Percentiles rank a stretch among this genome's conserved stretches.
These are phyloP conservation scores for Germaria angustata DNA, from an alignment of 2,888 invertebrate species.

Conservation along the genomic window DNA sequence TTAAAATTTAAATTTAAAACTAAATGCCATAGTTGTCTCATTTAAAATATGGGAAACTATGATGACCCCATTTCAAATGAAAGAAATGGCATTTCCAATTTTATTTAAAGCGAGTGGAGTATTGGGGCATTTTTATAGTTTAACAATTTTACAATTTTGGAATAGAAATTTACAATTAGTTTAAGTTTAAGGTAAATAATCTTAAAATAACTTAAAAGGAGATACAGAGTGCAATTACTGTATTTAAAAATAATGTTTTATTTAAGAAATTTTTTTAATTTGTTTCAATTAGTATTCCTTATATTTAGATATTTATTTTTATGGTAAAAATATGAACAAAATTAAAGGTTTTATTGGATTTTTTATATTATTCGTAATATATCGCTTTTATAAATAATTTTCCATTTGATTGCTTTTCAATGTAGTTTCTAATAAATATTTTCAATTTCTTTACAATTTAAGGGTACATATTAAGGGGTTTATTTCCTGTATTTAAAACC, in stretches of 20 bases:
- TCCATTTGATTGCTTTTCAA: slow-evolving; percentile 66
- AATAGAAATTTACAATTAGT: not conserved
- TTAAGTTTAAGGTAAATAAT: slow-evolving; percentile 65
- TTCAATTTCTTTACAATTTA: slow-evolving; percentile 18
- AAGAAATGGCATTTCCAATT: slow-evolving; percentile 60
- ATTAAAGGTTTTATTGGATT: not conserved
- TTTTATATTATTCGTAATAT: slow-evolving; percentile 6
- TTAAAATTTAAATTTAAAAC: not conserved
- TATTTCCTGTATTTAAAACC: not conserved
- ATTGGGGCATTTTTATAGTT: slow-evolving; percentile 26
- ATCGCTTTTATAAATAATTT: slow-evolving; percentile 57
- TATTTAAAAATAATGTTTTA: no score
- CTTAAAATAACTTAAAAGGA: slow-evolving; percentile 71
- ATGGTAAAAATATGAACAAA: no score
- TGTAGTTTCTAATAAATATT: slow-evolving; percentile 26
- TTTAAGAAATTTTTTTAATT: no score
- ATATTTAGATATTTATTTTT: not conserved
- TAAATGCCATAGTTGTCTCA: slow-evolving; percentile 65
- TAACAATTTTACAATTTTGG: slow-evolving; percentile 17
- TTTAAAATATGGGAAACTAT: slow-evolving; percentile 50
- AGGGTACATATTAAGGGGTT: not conserved
- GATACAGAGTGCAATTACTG: slow-evolving; percentile 79
- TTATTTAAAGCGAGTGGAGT: not conserved
- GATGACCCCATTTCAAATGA: slow-evolving; percentile 55
- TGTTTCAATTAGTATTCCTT: slow-evolving; percentile 26